Evolutionary conservation across 92 coral and sea anemone species (phyloP), one percentile per base, ranked within the genome.

Genomic region (Actinernus sp.): DNA sequence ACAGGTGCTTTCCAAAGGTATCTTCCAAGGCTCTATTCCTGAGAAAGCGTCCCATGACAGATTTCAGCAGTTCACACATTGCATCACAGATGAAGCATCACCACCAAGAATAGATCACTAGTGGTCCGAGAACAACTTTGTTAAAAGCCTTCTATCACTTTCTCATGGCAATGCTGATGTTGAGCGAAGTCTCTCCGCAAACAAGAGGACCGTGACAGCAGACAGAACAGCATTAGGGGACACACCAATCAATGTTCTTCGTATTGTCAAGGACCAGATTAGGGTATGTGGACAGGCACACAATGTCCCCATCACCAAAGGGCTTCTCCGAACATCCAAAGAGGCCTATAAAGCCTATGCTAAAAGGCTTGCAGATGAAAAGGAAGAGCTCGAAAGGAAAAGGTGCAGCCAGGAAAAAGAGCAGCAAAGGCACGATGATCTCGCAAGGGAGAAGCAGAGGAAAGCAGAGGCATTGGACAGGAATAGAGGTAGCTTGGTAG

Each of bases 161-260:
- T 59, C 50, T 66, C 74, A 51, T 65, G 59, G 72, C 49, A 65
- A 74, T 74, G 81, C 74, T 26, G 73, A 74, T 53, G 39, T 63
- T 62, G 82, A 63, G 31, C 46, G 65, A 37, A 63, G 66, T 63
- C 65, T 53, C 44, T 74, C 82, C 40, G 73, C 82, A 27, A 74
- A 63, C 65, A 53, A 74, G 73, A 74, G 25, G 73, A 65, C 68
- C 23, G 75, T 65, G 22, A 65, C 61, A 33, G 38, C 83, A 29
- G 61, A 76, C 46, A 76, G 65, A 28, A 31, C 48, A 48, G 28
- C 63, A 33, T 63, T 37, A 48, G 47, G 60, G 48, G 70, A 73
- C 66, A 23, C 60, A 26, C 58, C 79, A 63, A 63, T 43, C 5
- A 75, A 53, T 53, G 74, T 73, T 29, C 63, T 75, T 45, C 58